phyloP scores from a whole-genome alignment of 1,140 invertebrate genomes.

The Thalassaphorura encarpata region DNA sequence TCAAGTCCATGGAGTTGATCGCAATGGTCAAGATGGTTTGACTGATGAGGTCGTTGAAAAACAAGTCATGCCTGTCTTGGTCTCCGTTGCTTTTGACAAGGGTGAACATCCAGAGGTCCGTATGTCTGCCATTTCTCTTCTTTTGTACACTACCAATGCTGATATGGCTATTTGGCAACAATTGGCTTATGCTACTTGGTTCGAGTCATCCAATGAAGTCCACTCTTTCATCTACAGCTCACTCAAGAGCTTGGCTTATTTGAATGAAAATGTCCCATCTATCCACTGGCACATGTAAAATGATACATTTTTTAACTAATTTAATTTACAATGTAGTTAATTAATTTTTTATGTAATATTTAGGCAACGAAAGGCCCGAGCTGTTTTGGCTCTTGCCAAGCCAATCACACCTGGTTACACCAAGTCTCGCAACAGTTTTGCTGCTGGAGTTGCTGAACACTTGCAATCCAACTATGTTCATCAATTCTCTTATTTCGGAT shows the following conservation, averaged over 20 bases:
- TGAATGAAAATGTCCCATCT: conserved; percentile 8
- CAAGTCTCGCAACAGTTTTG: conserved; percentile 23
- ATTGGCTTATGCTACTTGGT: conserved; percentile 31
- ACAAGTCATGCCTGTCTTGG: conserved; percentile 30
- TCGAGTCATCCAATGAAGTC: conserved; percentile 28
- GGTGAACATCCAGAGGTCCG: conserved; percentile 30
- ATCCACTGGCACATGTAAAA: conserved; percentile 10
- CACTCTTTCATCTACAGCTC: conserved; percentile 30
- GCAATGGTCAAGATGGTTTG: conserved; percentile 13
- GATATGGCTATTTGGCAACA: conserved; percentile 31
- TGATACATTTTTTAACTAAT: background rate
- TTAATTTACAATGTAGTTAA: background rate
- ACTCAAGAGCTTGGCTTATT: conserved; percentile 19
- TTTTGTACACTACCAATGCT: conserved; percentile 23
- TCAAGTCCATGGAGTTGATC: conserved; percentile 4
- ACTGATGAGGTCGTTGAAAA: conserved; percentile 26
- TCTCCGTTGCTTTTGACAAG: conserved; percentile 31
- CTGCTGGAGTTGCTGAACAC: conserved; percentile 8
- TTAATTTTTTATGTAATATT: too few relatives aligned
- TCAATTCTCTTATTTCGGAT: conserved; percentile 17
- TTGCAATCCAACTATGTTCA: conserved; percentile 21
- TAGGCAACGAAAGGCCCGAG: conserved; percentile 12
- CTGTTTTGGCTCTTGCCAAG: conserved; percentile 31
- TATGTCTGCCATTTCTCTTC: conserved; percentile 29
- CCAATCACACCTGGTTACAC: conserved; percentile 17